Percentiles rank a stretch among this genome's conserved stretches.
These are phyloP conservation scores for Saxidomus purpurata DNA, from an alignment of 1,140 invertebrate species.

Conservation along the genomic window DNA sequence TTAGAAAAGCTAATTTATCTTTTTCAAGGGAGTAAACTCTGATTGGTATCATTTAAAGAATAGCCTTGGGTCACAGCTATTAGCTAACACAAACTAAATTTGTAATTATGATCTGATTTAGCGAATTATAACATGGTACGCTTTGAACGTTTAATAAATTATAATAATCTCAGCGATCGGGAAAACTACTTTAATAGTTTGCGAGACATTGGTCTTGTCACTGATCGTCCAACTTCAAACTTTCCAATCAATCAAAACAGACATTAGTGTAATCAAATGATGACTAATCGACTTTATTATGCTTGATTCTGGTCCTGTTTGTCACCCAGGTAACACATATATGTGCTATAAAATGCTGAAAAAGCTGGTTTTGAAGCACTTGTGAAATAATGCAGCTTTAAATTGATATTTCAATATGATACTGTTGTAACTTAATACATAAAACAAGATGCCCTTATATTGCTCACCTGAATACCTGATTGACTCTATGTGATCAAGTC, in stretches of 20 bases:
- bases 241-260: conserved; percentile 12
- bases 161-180: not conserved
- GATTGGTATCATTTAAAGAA: conserved; percentile 6
- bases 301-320: too few species aligned
- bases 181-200: conserved; percentile 10
- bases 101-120: conserved; percentile 3
- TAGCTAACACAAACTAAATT: not conserved
- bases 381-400: too few species aligned
- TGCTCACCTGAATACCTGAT: too few species aligned
- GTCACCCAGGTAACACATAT: too few species aligned
- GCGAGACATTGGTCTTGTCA: not conserved
- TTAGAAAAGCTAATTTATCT: not conserved
- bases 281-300: too few species aligned
- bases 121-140: conserved; percentile 4
- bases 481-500: too few species aligned
- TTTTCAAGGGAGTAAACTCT: not conserved
- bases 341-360: too few species aligned
- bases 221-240: not conserved
- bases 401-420: too few species aligned
- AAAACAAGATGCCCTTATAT: too few species aligned
- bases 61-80: not conserved
- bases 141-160: not conserved
- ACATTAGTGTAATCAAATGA: not conserved
- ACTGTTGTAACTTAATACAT: too few species aligned
- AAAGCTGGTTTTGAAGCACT: too few species aligned